Evolutionary conservation across 2,888 invertebrate genomes (phyloP), one percentile per base, ranked within the genome.

Genomic region (Hypsopygia costalis): DNA sequence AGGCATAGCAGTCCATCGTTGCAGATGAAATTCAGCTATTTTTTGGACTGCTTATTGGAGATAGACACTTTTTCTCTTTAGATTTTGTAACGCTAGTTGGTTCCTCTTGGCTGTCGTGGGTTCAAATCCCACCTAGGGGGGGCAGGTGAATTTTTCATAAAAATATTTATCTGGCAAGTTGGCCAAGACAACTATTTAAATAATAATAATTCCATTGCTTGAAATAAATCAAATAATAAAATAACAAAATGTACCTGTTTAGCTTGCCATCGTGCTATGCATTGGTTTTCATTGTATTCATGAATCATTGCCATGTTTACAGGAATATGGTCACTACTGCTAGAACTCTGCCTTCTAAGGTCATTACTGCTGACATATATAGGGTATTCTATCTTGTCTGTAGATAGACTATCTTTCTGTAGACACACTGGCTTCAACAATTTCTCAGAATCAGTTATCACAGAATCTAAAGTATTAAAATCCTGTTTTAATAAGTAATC

Each of bases 241-340:
- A 9, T 22, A 7, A 20, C 29, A 33, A 16, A 25, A 28, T 21
- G n/a, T 27, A 91, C 87, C 82, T 94, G 93, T 70, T 90, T 88
- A 1, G 90, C 90, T 68, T 94, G 94, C 94, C 93, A 94, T 58
- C 75, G 59, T 27, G 77, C 75, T 61, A 89, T 82, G 40, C 81
- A 82, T 33, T 76, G 77, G 38, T 89, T 86, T 59, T 87, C 87
- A 46, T 58, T 55, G 42, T 64, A 69, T 37, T 46, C 63, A 28
- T 63, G 60, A n/a, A 69, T 63, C 64, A 69, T 62, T 8, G 78
- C 68, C 47, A 65, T 55, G 11, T 72, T 57, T 21, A 65, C 49
- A 33, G 54, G 43, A 11, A 45, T 36, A 44, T 62, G 54, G 40
- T 58, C 58, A 34, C 43, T 51, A 39, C 49, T 52, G 49, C 45